Evolutionary conservation across 2,113 vertebrate genomes (phyloP).

Genomic region (Hemicordylus capensis): DNA sequence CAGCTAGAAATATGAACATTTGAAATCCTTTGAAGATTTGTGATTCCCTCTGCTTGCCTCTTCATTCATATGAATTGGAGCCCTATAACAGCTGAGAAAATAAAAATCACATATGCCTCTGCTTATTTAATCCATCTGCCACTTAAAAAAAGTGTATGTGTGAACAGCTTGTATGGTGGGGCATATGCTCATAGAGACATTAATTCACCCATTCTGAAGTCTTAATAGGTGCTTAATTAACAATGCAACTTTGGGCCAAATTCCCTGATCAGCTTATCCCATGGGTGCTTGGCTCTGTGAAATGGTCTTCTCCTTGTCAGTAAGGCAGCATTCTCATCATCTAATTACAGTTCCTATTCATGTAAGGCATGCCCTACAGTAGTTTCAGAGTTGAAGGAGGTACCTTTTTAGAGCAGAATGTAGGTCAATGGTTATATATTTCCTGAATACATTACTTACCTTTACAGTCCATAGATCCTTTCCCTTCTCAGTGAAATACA

Average conservation of each 20-base stretch:
- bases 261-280: not conserved
- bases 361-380: not conserved
- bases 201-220: too few species aligned
- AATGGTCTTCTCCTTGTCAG: too few species aligned
- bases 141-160: not conserved
- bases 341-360: not conserved
- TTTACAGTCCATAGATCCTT: not conserved
- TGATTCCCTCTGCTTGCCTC: not conserved
- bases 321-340: not conserved
- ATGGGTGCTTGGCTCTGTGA: not conserved
- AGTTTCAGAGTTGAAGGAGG: not conserved
- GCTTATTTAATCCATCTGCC: not conserved
- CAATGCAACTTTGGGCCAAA: not conserved
- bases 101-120: not conserved
- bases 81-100: not conserved
- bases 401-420: not conserved
- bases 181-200: not conserved
- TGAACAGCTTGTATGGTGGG: not conserved
- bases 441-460: not conserved
- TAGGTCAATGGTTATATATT: not conserved
- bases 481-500: not conserved
- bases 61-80: not conserved
- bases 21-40: not conserved
- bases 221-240: not conserved
- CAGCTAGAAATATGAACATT: not conserved